A percentile compares a stretch with the other conserved stretches of the same genome.
Conservation (phyloP, 1,140 invertebrate species). For the Harpegnathos saltator region DNA sequence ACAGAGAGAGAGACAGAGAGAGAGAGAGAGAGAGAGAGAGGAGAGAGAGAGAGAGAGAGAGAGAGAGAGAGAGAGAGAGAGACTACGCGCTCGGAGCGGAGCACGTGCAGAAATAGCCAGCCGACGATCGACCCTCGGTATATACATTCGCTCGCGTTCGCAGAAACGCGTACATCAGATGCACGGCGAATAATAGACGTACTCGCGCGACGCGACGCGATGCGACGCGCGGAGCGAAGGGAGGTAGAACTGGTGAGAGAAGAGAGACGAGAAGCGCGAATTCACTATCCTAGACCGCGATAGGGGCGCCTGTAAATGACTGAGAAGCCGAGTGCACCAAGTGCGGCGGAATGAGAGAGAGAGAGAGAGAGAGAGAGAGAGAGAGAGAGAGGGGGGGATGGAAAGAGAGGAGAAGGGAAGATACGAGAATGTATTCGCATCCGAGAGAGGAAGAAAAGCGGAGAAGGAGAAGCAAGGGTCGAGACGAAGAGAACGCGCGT, state of each 20-base stretch:
- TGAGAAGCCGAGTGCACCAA: constrained; percentile 16
- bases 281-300: constrained; percentile 17
- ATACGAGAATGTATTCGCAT: too few relatives aligned
- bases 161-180: constrained; percentile 49
- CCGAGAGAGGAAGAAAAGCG: background rate
- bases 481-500: background rate
- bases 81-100: constrained; percentile 19
- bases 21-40: too few relatives aligned
- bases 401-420: background rate
- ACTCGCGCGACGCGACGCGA: constrained; percentile 21
- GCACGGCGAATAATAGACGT: constrained; percentile 18
- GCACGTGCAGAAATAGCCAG: constrained; percentile 49
- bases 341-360: background rate
- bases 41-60: too few relatives aligned
- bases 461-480: constrained; percentile 25
- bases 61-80: background rate
- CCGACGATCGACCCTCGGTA: constrained; percentile 47
- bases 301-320: constrained; percentile 25
- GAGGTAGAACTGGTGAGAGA: background rate
- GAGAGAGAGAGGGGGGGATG: background rate
- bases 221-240: background rate
- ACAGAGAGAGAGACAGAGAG: too few relatives aligned
- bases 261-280: background rate
- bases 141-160: constrained; percentile 19
- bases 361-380: background rate